Conservation (phyloP, 2,797 vertebrate species). For the Pseudocheirus occidentalis region DNA sequence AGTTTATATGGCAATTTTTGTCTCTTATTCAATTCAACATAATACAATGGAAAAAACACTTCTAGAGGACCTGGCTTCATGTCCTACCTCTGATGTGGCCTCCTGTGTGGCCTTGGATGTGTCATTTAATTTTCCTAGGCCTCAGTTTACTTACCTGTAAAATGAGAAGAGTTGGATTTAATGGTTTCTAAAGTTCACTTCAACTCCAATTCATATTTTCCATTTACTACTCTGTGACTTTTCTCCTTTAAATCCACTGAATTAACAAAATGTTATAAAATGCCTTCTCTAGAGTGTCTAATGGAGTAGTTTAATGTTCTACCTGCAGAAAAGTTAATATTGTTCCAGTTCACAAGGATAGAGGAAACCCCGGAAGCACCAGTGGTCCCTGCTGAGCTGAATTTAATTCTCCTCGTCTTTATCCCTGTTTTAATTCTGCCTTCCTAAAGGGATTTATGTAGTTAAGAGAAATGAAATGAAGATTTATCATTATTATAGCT, state of each 20-base stretch:
- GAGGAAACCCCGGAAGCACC: slow-evolving; percentile 19
- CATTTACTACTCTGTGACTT: not conserved
- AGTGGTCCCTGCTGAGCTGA: not conserved
- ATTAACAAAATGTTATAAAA: not conserved
- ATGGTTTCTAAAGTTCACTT: not conserved
- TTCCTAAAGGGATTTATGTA: slow-evolving; percentile 1
- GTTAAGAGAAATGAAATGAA: slow-evolving; percentile 38
- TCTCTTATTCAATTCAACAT: not conserved
- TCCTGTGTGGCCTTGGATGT: not conserved
- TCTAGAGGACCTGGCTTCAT: not conserved
- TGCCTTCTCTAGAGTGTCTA: not conserved
- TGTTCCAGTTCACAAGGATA: slow-evolving; percentile 4
- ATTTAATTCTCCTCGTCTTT: slow-evolving; percentile 27
- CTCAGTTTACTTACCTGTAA: not conserved
- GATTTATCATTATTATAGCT: not conserved
- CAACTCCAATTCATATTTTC: not conserved
- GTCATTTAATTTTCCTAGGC: not conserved
- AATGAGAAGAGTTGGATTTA: not conserved
- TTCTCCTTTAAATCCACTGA: not conserved
- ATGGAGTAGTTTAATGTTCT: slow-evolving; percentile 22
- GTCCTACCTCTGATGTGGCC: not conserved
- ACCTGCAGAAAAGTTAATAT: slow-evolving; percentile 5
- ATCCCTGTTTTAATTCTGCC: slow-evolving; percentile 35
- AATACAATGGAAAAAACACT: not conserved
- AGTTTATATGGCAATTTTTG: not conserved